Conservation (phyloP, 2,888 invertebrate species). For the Ernsta delagoae region DNA sequence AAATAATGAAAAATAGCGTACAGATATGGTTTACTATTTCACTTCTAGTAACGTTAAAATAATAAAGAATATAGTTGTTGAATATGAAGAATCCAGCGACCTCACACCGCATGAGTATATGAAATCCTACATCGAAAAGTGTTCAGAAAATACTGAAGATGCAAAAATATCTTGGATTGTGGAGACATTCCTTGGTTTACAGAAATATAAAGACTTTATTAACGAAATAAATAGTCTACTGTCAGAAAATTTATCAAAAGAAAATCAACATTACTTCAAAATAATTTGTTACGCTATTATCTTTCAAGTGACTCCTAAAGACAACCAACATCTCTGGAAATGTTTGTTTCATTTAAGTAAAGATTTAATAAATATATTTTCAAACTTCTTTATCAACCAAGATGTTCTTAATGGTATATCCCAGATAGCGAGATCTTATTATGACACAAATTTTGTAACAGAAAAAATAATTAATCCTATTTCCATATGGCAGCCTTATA, state of each 20-base stretch:
- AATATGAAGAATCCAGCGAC: constrained; percentile 58
- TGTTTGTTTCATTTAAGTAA: constrained; percentile 74
- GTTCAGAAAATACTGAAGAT: constrained; percentile 63
- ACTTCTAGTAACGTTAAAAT: constrained; percentile 73
- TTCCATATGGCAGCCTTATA: constrained; percentile 74
- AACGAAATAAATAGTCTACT: constrained; percentile 57
- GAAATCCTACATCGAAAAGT: constrained; percentile 67
- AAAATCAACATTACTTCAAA: constrained; percentile 67
- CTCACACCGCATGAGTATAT: constrained; percentile 71
- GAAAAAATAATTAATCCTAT: constrained; percentile 79
- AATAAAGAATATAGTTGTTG: constrained; percentile 64
- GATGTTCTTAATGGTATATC: constrained; percentile 73
- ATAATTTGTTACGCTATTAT: constrained; percentile 66
- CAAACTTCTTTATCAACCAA: constrained; percentile 72
- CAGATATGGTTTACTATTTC: constrained; percentile 71
- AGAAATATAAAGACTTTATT: constrained; percentile 65
- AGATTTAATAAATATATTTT: constrained; percentile 60
- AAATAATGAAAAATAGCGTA: constrained; percentile 28
- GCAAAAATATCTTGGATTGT: constrained; percentile 70
- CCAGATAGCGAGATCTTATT: constrained; percentile 73
- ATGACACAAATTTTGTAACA: constrained; percentile 79
- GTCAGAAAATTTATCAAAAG: constrained; percentile 59
- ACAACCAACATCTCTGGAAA: constrained; percentile 66
- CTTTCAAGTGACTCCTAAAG: constrained; percentile 63
- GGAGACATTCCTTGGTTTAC: constrained; percentile 67